Percentiles rank a stretch among this genome's conserved stretches.
Evolutionary conservation across 2,888 invertebrate species (phyloP).

Genomic region (Crepidodera aurea): DNA sequence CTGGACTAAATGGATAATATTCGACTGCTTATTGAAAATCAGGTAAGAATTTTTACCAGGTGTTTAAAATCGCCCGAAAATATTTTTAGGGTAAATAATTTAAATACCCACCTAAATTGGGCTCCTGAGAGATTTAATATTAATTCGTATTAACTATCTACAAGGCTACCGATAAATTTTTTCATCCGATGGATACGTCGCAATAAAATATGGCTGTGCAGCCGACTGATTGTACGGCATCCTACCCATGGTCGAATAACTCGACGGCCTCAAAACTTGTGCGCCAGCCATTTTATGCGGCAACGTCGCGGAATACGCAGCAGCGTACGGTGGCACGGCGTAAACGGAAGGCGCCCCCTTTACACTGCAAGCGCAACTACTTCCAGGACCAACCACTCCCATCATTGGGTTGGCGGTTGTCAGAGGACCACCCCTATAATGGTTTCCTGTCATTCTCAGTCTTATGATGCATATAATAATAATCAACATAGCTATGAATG

Average conservation of each 20-base stretch:
- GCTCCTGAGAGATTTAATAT: too few species aligned
- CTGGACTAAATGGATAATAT: too few species aligned
- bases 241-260: constrained; percentile 71
- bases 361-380: constrained; percentile 65
- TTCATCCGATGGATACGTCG: constrained; percentile 69
- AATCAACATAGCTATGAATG: constrained; percentile 87
- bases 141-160: neutral
- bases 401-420: constrained; percentile 64
- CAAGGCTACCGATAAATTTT: constrained; percentile 69
- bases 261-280: constrained; percentile 34
- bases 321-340: constrained; percentile 66
- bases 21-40: too few species aligned
- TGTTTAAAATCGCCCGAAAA: too few species aligned
- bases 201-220: constrained; percentile 68
- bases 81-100: too few species aligned
- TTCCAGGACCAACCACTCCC: constrained; percentile 61
- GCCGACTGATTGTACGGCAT: constrained; percentile 64
- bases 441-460: constrained; percentile 67
- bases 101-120: too few species aligned
- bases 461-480: constrained; percentile 90
- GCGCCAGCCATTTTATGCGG: constrained; percentile 70
- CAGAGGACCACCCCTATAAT: constrained; percentile 74
- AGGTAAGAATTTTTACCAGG: too few species aligned
- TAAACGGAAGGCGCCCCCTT: constrained; percentile 65
- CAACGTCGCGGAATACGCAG: constrained; percentile 70